A percentile compares a stretch with the other conserved stretches of the same genome.
These are phyloP conservation scores for Achatina immaculata DNA, from an alignment of 1,140 invertebrate species.

Conservation along the genomic window DNA sequence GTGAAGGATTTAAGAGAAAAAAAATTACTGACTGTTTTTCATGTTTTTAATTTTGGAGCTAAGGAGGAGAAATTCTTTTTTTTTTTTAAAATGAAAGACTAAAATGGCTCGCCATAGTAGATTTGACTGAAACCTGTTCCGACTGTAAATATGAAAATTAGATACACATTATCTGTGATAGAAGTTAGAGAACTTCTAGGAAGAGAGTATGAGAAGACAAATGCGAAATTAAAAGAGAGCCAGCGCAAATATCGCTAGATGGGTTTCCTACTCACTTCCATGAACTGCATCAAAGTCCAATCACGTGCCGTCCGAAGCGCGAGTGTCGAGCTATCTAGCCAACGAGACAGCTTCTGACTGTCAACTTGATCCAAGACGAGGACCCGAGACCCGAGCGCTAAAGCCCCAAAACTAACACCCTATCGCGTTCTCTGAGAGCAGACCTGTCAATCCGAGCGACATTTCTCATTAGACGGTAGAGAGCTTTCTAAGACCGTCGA, in stretches of 20 bases:
- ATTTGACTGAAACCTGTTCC: no score
- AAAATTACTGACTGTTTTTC: slow-evolving; percentile 12
- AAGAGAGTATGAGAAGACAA: no score
- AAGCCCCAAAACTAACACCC: slow-evolving; percentile 51
- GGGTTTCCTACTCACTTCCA: slow-evolving; percentile 5
- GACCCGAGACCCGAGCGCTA: slow-evolving; percentile 35
- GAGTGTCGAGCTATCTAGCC: slow-evolving; percentile 18
- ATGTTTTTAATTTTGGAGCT: no score
- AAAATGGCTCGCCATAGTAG: no score
- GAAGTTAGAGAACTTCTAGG: no score
- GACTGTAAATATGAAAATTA: no score
- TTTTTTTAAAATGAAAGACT: no score
- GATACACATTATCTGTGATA: no score
- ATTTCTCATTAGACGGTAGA: slow-evolving; percentile 50
- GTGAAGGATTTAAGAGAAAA: not conserved
- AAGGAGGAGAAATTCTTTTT: no score
- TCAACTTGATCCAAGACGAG: slow-evolving; percentile 22
- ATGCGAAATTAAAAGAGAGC: not conserved
- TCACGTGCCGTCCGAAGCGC: slow-evolving; percentile 16
- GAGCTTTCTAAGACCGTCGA: slow-evolving; percentile 23
- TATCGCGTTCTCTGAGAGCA: slow-evolving; percentile 24
- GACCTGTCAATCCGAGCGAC: slow-evolving; percentile 44
- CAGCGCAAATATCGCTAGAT: not conserved
- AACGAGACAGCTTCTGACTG: slow-evolving; percentile 24
- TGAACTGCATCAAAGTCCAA: slow-evolving; percentile 29